A percentile compares a stretch with the other conserved stretches of the same genome.
These are phyloP conservation scores for Zosterops borbonicus DNA, from an alignment of 2,113 vertebrate genomes.

Conservation along the genomic window DNA sequence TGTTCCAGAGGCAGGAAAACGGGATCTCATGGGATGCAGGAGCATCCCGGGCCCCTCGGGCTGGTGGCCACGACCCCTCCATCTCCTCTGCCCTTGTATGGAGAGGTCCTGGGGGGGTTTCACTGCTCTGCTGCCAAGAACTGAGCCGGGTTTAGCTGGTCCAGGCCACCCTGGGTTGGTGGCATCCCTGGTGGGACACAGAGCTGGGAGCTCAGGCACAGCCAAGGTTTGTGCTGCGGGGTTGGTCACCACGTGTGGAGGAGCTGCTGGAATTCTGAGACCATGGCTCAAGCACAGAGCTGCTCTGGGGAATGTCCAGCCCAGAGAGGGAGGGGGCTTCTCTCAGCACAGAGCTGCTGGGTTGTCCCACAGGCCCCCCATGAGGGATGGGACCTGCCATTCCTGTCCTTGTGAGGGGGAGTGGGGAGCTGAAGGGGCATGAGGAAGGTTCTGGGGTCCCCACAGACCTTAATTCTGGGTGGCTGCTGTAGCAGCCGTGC, in stretches of 20 bases:
- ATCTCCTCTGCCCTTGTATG: neutral
- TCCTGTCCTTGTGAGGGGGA: neutral
- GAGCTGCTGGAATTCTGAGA: neutral
- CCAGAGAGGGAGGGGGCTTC: neutral
- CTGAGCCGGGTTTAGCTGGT: neutral
- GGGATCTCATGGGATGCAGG: neutral
- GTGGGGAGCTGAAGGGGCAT: neutral
- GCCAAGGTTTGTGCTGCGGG: neutral
- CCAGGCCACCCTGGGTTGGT: neutral
- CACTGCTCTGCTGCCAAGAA: neutral
- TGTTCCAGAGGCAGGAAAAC: neutral
- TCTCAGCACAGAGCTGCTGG: neutral
- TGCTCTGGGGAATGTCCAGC: neutral
- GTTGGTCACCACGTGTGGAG: neutral
- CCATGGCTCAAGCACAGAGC: fast-evolving
- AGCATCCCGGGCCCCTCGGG: neutral
- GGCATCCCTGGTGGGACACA: neutral
- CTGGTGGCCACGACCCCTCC: neutral
- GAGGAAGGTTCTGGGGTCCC: neutral
- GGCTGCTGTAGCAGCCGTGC: neutral
- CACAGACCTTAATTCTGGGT: fast-evolving
- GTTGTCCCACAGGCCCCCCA: neutral
- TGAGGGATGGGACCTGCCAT: no score
- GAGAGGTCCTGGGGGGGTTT: neutral
- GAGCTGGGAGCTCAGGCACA: neutral